These are phyloP conservation scores for Liolophura sinensis DNA, from an alignment of 1,140 invertebrate species.

Conservation along the genomic window DNA sequence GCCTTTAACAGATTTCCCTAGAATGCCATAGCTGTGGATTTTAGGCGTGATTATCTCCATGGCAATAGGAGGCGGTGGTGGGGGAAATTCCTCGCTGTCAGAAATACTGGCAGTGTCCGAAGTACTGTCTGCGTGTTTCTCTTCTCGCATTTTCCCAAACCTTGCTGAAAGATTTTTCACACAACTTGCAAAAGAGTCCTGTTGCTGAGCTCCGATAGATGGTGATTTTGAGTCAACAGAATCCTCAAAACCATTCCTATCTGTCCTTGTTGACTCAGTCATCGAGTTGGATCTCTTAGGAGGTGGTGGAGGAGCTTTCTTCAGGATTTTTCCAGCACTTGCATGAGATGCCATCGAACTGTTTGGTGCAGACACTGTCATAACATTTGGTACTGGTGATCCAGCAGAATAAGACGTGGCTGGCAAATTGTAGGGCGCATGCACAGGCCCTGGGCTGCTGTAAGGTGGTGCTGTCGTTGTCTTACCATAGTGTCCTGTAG, in stretches of 20 bases:
- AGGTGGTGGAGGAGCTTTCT: constrained; percentile 76
- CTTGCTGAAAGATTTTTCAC: constrained; percentile 59
- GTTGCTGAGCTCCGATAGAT: constrained; percentile 21
- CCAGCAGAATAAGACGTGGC: too few relatives aligned
- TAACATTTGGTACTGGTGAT: too few relatives aligned
- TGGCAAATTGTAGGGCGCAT: too few relatives aligned
- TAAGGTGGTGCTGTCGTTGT: too few relatives aligned
- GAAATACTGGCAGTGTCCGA: constrained; percentile 24
- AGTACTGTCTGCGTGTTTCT: constrained; percentile 29
- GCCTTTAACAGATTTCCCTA: constrained; percentile 27
- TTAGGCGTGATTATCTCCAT: constrained; percentile 55
- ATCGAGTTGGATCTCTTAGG: constrained; percentile 72
- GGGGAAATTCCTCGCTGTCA: constrained; percentile 58
- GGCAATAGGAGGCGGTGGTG: constrained; percentile 59
- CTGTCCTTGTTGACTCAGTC: constrained; percentile 12
- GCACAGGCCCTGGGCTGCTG: too few relatives aligned
- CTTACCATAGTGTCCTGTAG: too few relatives aligned
- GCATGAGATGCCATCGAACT: constrained; percentile 1
- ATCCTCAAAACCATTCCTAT: constrained; percentile 1
- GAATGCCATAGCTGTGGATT: constrained; percentile 52
- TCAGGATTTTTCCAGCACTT: constrained; percentile 48
- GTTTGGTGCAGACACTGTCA: too few relatives aligned
- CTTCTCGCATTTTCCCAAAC: constrained; percentile 49
- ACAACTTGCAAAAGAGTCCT: constrained; percentile 59
- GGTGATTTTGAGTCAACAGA: neutral